Conservation (phyloP, 2,797 vertebrate genomes). For the Falco cherrug region DNA sequence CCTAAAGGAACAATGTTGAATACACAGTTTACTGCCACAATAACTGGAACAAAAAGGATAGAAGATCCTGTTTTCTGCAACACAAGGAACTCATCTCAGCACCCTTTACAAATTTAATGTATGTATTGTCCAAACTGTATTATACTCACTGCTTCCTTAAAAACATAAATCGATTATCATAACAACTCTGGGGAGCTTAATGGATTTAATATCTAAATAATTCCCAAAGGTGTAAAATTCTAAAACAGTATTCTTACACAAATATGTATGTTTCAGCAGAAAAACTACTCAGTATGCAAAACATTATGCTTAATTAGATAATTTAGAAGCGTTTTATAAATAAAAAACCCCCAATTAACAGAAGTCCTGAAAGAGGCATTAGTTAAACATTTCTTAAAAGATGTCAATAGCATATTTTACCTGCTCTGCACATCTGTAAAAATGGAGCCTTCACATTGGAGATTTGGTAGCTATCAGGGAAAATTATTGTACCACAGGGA, state of each 20-base stretch:
- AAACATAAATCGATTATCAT: neutral
- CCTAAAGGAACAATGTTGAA: neutral
- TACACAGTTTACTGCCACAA: neutral
- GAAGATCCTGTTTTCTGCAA: neutral
- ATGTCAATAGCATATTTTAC: neutral
- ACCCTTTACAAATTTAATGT: neutral
- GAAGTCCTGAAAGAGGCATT: neutral
- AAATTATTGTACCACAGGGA: slow-evolving; percentile 7
- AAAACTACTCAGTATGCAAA: neutral
- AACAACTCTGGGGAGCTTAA: neutral
- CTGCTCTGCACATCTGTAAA: neutral
- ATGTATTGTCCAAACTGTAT: neutral
- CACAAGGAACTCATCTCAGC: neutral
- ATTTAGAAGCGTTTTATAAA: neutral
- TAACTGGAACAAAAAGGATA: neutral
- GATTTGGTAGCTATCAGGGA: neutral
- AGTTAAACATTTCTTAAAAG: neutral
- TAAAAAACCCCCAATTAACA: neutral
- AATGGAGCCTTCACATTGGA: neutral
- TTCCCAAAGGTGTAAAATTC: neutral
- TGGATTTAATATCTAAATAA: neutral
- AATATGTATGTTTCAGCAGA: neutral
- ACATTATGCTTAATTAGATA: neutral
- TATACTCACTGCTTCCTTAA: neutral
- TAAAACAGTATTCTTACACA: neutral